These are phyloP conservation scores for Nymphalis c-album DNA, from an alignment of 2,888 invertebrate genomes.

Conservation along the genomic window DNA sequence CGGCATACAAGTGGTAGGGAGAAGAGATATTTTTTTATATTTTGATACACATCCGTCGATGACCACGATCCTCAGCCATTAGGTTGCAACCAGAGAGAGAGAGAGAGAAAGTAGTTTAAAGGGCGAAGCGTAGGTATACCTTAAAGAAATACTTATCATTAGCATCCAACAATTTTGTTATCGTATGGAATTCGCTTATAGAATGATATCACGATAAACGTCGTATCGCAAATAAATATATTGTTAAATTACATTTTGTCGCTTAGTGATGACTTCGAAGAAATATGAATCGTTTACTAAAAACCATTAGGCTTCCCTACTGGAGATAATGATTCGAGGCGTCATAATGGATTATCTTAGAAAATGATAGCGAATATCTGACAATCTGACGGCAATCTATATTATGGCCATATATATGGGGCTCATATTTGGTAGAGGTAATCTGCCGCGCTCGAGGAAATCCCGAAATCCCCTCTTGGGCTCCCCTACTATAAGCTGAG, in stretches of 20 bases:
- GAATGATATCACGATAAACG: background rate
- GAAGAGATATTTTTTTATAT: no score
- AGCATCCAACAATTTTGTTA: background rate
- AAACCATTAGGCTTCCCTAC: background rate
- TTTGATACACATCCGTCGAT: no score
- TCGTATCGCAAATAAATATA: background rate
- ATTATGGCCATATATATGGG: no score
- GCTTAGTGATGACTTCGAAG: background rate
- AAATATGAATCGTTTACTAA: background rate
- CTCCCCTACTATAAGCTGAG: no score
- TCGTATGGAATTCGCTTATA: background rate
- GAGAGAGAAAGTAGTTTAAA: no score
- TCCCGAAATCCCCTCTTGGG: no score
- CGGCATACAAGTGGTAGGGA: no score
- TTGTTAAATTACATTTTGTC: background rate
- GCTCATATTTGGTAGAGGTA: no score
- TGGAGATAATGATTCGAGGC: constrained; percentile 1
- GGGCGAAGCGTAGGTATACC: background rate
- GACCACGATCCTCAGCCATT: no score
- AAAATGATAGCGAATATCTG: background rate
- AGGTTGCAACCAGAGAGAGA: no score
- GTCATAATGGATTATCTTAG: background rate
- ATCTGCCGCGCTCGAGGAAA: no score
- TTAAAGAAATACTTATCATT: background rate
- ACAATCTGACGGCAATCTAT: no score